Evolutionary conservation across 2,888 invertebrate genomes (phyloP).

Genomic region (Gastrophysa polygoni): DNA sequence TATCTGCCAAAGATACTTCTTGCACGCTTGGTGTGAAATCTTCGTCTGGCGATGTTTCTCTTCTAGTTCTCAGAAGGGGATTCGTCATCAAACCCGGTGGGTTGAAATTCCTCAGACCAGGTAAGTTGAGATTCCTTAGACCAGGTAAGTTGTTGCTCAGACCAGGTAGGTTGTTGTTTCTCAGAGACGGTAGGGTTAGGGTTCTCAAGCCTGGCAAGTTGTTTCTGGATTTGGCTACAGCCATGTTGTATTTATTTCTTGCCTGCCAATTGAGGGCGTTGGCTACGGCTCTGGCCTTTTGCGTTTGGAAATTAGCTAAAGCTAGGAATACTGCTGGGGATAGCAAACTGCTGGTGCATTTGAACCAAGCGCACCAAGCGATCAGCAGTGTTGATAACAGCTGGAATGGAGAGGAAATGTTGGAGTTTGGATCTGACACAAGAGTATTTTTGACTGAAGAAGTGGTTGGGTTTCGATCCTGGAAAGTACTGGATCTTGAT

Average conservation of each 20-base stretch:
- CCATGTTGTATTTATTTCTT: constrained; percentile 19
- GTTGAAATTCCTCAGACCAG: neutral
- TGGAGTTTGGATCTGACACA: neutral
- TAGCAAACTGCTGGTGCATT: constrained; percentile 15
- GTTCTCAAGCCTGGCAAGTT: constrained; percentile 1
- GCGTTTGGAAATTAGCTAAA: constrained; percentile 25
- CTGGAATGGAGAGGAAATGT: constrained; percentile 13
- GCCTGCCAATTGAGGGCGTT: constrained; percentile 24
- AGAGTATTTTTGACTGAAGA: no score
- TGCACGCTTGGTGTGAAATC: neutral
- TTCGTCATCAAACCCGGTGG: no score
- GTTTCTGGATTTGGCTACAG: constrained; percentile 17
- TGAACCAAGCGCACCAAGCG: constrained; percentile 14
- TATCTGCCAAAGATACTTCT: neutral
- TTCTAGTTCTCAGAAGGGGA: neutral
- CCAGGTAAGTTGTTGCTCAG: neutral
- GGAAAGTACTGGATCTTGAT: no score
- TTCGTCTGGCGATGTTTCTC: neutral
- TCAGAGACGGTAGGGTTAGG: neutral
- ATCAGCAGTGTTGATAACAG: constrained; percentile 8
- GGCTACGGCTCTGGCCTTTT: constrained; percentile 22
- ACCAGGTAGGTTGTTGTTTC: neutral
- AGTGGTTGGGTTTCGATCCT: no score
- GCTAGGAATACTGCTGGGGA: constrained; percentile 22
- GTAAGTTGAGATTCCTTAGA: neutral